A percentile compares a stretch with the other conserved stretches of the same genome.
Conservation (phyloP, 2,888 invertebrate genomes). For the Leptopterna dolabrata region DNA sequence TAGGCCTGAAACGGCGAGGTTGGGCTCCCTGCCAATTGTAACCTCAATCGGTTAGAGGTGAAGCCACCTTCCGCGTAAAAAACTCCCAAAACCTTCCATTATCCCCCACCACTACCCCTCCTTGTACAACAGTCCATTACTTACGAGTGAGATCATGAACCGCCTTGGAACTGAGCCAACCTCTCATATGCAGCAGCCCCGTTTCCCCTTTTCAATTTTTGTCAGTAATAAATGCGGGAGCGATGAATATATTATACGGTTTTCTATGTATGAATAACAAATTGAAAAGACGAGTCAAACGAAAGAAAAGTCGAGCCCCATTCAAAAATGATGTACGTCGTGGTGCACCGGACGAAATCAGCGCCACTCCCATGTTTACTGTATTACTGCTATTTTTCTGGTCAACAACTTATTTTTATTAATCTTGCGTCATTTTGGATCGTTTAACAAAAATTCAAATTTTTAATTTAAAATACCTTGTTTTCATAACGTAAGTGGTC, state of each 20-base stretch:
- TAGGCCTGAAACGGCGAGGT: neutral
- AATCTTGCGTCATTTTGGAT: too few relatives aligned
- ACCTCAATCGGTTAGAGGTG: neutral
- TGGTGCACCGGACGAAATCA: neutral
- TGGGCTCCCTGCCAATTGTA: constrained; percentile 3
- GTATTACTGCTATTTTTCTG: too few relatives aligned
- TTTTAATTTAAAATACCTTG: too few relatives aligned
- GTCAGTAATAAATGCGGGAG: constrained; percentile 11
- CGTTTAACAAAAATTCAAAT: too few relatives aligned
- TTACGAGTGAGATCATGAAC: constrained; percentile 32
- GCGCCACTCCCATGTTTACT: too few relatives aligned
- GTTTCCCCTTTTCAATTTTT: neutral
- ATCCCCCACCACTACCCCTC: too few relatives aligned
- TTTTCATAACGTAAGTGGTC: too few relatives aligned
- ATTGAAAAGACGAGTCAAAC: neutral
- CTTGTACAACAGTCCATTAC: constrained; percentile 28
- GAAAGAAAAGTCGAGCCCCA: neutral
- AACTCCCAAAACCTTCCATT: constrained; percentile 12
- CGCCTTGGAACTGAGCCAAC: constrained; percentile 6
- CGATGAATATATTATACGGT: constrained; percentile 31
- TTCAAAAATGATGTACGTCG: neutral
- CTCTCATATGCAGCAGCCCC: constrained; percentile 26
- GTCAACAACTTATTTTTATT: too few relatives aligned
- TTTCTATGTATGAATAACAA: neutral
- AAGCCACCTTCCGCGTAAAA: neutral